phyloP scores from a whole-genome alignment of 2,113 vertebrate genomes.

The Hyaena hyaena region DNA sequence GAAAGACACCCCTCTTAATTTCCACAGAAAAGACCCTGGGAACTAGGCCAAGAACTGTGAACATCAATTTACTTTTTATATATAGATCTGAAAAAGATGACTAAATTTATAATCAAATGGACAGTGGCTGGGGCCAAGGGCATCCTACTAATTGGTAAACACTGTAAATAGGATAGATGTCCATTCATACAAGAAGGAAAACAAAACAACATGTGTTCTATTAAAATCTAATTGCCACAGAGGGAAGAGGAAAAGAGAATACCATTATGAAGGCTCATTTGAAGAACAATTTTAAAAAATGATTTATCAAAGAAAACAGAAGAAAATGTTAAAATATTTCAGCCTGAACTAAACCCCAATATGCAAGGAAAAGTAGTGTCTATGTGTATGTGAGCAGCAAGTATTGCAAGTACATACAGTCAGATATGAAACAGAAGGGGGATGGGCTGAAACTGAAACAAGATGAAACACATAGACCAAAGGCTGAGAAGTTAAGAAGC shows the following conservation, averaged over 20 bases:
- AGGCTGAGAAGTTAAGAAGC: background rate
- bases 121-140: background rate
- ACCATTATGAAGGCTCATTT: background rate
- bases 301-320: background rate
- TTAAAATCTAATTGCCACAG: background rate
- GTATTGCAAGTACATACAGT: background rate
- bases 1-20: background rate
- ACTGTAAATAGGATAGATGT: background rate
- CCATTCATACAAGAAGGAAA: background rate
- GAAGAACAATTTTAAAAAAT: background rate
- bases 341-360: background rate
- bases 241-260: background rate
- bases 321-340: conserved; percentile 1
- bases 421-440: background rate
- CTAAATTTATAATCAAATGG: background rate
- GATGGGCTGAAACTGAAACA: background rate
- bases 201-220: background rate
- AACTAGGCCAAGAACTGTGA: background rate
- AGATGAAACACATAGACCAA: background rate
- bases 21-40: background rate
- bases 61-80: background rate
- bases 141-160: background rate
- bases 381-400: accelerated
- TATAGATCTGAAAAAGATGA: background rate
- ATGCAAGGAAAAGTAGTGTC: background rate